Base-by-base conservation (phyloP, 2,888 invertebrate genomes). In the Lacanobia oleracea region DNA sequence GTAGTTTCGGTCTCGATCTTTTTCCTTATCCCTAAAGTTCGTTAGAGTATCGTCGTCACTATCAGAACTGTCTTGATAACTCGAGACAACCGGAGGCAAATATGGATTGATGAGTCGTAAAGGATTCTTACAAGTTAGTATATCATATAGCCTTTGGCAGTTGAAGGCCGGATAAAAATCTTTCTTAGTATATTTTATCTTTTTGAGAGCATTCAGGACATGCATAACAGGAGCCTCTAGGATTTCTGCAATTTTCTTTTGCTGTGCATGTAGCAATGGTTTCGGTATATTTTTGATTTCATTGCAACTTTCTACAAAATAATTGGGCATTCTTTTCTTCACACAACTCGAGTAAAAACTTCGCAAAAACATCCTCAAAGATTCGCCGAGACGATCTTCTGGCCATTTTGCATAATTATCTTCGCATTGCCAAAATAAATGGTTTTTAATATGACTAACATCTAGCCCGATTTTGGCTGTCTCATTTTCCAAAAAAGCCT, bases 361-460 rank as follows among this genome's bases (percentile, higher is more conserved):
- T 63, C 96, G 93, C 10, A 98, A 93, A 79, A 98, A 96, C 14
- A 96, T 91, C 61, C 97, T 90, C 18, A 98, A 88, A 37, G 97
- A 97, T 87, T 97, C 97, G 4, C 98, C 98, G 2, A 98, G 93
- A 65, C 97, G 96, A 88, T 97, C 97, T 88, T 98, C 98, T 0
- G 97, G 97, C 98, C 98, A 98, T 74, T 96, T 97, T 1, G 96
- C 96, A 83, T 96, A 97, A 84, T 97, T 97, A 74, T 97, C 96
- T 92, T 98, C 98, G 84, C 98, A 97, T 92, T 98, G 97, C 97
- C 97, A 98, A 90, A 98, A 98, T 45, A 98, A 91, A 86, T 97
- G 97, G 79, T 97, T 97, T 68, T 98, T 97, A 50, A 98, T 96
- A 87, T 98, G 98, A 75, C 97, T 97, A 0, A 97, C 96, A 21